phyloP scores from a whole-genome alignment of 2,797 vertebrate genomes.

The Halcyon leucocephala region DNA sequence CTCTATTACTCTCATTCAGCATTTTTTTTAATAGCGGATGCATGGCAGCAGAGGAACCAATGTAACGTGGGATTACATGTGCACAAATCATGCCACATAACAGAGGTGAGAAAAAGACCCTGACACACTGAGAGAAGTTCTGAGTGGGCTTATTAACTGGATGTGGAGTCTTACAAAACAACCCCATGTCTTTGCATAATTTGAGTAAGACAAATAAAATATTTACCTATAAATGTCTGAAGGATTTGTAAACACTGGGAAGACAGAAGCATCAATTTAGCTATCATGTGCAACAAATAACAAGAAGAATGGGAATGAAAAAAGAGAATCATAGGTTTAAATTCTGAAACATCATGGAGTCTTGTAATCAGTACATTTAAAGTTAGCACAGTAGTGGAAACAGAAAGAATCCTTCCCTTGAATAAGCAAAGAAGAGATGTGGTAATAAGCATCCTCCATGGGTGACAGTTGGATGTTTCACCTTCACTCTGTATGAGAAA shows the following conservation, averaged over 20 bases:
- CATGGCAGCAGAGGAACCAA: neutral
- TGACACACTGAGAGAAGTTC: neutral
- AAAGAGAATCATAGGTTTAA: neutral
- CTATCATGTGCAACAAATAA: neutral
- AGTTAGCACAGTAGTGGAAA: neutral
- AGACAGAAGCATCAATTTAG: neutral
- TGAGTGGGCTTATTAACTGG: neutral
- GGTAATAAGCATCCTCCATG: neutral
- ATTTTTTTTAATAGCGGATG: slow-evolving; percentile 39
- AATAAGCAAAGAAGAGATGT: neutral
- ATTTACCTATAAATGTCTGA: neutral
- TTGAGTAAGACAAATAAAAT: neutral
- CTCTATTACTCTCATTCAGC: slow-evolving; percentile 51
- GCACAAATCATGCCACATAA: neutral
- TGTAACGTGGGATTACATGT: neutral
- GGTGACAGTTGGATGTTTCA: neutral
- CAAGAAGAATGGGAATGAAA: neutral
- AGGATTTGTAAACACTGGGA: neutral
- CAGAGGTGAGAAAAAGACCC: neutral
- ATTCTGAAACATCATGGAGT: neutral
- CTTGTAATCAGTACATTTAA: neutral
- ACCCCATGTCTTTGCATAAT: neutral
- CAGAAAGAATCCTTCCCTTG: neutral
- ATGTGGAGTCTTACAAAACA: neutral
- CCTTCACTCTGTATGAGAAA: neutral